These are phyloP conservation scores for Poeciliopsis paucimaculata DNA, from an alignment of 2,797 vertebrate genomes.

Conservation along the genomic window DNA sequence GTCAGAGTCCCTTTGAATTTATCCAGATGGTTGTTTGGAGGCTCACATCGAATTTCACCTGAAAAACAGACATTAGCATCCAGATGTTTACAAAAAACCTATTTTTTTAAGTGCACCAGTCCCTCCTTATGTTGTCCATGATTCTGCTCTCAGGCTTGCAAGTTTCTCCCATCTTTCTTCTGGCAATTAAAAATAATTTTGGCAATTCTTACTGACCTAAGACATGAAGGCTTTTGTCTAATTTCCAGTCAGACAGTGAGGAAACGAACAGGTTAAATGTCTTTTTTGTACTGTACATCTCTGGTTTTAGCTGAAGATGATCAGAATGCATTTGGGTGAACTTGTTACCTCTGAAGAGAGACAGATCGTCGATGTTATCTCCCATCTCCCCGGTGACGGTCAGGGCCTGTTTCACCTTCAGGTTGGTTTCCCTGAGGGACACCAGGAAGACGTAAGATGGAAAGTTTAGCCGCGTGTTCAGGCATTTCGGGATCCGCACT, in stretches of 20 bases:
- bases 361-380: slow-evolving; percentile 80
- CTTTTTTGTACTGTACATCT: neutral
- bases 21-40: slow-evolving; percentile 93
- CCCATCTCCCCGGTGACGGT: slow-evolving; percentile 88
- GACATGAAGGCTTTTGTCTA: neutral
- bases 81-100: neutral
- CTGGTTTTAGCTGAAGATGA: neutral
- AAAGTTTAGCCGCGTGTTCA: slow-evolving; percentile 6
- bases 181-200: neutral
- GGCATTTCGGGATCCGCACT: slow-evolving; percentile 2
- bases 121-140: neutral
- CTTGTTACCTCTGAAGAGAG: slow-evolving; percentile 85
- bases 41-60: slow-evolving; percentile 91
- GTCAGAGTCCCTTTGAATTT: slow-evolving; percentile 87
- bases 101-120: neutral
- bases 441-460: slow-evolving; percentile 21
- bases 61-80: neutral
- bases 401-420: slow-evolving; percentile 94
- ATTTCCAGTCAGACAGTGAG: neutral
- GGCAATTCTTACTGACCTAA: neutral
- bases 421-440: slow-evolving; percentile 90
- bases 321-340: neutral
- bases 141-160: too few relatives aligned
- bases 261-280: neutral
- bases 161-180: too few relatives aligned